Conservation (phyloP, 2,797 vertebrate genomes). For the Oryzias sinensis region DNA sequence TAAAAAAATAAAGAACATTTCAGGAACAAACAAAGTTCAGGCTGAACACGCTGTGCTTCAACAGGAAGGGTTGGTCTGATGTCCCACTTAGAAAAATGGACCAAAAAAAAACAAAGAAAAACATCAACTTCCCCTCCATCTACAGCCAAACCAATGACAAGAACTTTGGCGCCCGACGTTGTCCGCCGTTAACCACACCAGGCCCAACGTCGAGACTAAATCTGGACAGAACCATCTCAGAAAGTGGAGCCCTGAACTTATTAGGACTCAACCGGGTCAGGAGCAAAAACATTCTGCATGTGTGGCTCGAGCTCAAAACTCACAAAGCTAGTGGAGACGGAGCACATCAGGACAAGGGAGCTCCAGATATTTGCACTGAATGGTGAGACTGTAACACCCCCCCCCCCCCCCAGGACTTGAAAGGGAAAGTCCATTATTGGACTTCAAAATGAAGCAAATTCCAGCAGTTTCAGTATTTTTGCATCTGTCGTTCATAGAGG, state of each 20-base stretch:
- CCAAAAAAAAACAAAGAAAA: slow-evolving; percentile 61
- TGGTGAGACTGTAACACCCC: slow-evolving; percentile 47
- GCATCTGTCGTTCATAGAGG: slow-evolving; percentile 42
- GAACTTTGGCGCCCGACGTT: slow-evolving; percentile 45
- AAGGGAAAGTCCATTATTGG: slow-evolving; percentile 57
- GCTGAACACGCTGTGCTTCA: slow-evolving; percentile 34
- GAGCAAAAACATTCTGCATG: background rate
- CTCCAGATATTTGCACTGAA: slow-evolving; percentile 49
- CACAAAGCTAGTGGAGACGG: slow-evolving; percentile 24
- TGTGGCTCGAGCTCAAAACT: background rate
- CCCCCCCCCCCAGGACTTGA: slow-evolving; percentile 30
- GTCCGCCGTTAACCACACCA: slow-evolving; percentile 28
- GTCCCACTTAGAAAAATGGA: slow-evolving; percentile 50
- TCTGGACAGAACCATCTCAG: slow-evolving; percentile 37
- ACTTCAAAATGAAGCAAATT: slow-evolving; percentile 34
- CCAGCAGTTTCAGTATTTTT: slow-evolving; percentile 10
- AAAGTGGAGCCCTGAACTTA: slow-evolving; percentile 50
- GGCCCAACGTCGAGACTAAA: slow-evolving; percentile 31
- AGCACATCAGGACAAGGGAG: slow-evolving; percentile 27
- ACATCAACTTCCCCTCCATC: slow-evolving; percentile 72
- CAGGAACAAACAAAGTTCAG: slow-evolving; percentile 61
- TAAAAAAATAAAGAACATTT: slow-evolving; percentile 6
- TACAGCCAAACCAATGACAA: slow-evolving; percentile 56
- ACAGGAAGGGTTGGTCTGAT: slow-evolving; percentile 79
- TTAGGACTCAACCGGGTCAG: slow-evolving; percentile 29